Evolutionary conservation across 2,797 vertebrate species (phyloP).

Genomic region (Buphagus erythrorhynchus): DNA sequence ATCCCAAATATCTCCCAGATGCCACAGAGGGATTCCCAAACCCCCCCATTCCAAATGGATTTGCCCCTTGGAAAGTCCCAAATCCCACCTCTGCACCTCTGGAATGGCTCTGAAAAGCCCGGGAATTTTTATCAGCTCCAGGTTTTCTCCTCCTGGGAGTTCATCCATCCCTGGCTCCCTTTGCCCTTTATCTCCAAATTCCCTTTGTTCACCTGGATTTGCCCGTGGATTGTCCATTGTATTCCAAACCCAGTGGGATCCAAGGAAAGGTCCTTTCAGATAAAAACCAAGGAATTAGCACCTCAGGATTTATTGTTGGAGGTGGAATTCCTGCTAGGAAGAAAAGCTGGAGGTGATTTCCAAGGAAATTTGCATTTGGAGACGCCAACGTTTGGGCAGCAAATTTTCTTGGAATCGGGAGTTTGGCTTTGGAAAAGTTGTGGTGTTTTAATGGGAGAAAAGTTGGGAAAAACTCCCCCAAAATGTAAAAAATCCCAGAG

Average conservation of each 20-base stretch:
- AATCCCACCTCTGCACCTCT: background rate
- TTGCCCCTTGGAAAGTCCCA: background rate
- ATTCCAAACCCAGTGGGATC: background rate
- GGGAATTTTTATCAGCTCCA: background rate
- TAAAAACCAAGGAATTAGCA: slow-evolving; percentile 47
- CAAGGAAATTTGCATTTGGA: background rate
- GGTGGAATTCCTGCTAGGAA: background rate
- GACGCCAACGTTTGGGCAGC: accelerated
- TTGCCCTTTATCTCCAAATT: slow-evolving; percentile 2
- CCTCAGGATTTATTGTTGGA: slow-evolving; percentile 4
- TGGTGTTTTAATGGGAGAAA: background rate
- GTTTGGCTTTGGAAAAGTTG: background rate
- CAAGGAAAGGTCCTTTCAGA: background rate
- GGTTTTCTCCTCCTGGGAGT: background rate
- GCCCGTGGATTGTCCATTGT: slow-evolving; percentile 27
- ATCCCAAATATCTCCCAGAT: background rate
- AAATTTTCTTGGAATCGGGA: accelerated
- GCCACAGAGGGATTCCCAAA: background rate
- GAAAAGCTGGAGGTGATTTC: background rate
- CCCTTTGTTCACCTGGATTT: slow-evolving; percentile 34
- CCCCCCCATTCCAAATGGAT: accelerated
- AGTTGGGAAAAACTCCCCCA: accelerated
- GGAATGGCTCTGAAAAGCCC: background rate
- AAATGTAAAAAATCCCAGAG: background rate
- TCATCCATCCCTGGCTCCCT: background rate